A percentile compares a stretch with the other conserved stretches of the same genome.
These are phyloP conservation scores for Lasiurus borealis DNA, from an alignment of 2,113 vertebrate genomes.

Conservation along the genomic window DNA sequence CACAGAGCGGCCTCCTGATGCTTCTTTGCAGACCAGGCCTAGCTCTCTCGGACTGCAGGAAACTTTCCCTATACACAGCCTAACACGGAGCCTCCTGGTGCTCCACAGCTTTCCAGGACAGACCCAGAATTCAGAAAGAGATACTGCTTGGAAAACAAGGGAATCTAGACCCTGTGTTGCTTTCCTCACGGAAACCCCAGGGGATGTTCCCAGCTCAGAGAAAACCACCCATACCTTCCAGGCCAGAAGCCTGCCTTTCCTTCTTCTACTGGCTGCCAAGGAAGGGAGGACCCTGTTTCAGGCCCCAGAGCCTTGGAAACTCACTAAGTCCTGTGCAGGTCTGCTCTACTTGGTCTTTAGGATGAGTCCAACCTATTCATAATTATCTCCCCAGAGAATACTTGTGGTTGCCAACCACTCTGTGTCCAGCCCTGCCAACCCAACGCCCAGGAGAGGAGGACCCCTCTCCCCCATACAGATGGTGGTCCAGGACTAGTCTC, in stretches of 20 bases:
- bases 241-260: neutral
- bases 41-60: neutral
- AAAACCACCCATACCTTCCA: neutral
- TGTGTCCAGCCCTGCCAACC: neutral
- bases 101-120: neutral
- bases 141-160: neutral
- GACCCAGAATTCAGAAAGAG: neutral
- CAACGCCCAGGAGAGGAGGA: neutral
- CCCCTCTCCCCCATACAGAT: neutral
- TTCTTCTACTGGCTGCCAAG: neutral
- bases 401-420: neutral
- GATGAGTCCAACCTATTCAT: neutral
- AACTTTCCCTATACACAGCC: neutral
- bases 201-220: neutral
- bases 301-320: neutral
- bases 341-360: neutral
- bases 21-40: neutral
- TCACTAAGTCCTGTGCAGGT: neutral
- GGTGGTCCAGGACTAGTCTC: neutral
- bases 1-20: neutral
- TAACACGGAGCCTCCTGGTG: neutral
- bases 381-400: neutral
- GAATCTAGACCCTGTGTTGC: neutral
- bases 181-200: neutral
- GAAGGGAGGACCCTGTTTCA: neutral